These are phyloP conservation scores for Erebia palarica DNA, from an alignment of 2,888 invertebrate genomes.

Conservation along the genomic window DNA sequence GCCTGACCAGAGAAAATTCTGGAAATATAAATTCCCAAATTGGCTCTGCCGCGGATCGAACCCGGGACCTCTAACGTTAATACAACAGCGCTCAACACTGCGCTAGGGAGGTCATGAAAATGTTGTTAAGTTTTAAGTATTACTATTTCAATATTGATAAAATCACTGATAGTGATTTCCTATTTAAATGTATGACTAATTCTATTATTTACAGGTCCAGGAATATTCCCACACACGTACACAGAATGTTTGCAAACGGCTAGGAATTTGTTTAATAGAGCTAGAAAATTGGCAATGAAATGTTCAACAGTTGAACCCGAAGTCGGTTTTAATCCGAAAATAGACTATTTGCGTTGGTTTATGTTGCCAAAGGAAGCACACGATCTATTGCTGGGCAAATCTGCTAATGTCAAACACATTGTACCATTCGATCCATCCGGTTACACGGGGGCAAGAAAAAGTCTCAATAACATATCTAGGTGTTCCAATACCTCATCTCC, in stretches of 20 bases:
- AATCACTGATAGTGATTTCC: not conserved
- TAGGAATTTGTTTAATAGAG: slow-evolving; percentile 88
- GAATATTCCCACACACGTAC: slow-evolving; percentile 88
- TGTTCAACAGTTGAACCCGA: slow-evolving; percentile 89
- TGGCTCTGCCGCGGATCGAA: too few species aligned
- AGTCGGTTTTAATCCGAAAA: slow-evolving; percentile 86
- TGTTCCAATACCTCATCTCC: slow-evolving; percentile 72
- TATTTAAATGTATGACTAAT: slow-evolving; percentile 1
- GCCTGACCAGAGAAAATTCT: too few species aligned
- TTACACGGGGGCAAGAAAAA: slow-evolving; percentile 79
- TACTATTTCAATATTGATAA: not conserved
- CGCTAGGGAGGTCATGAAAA: too few species aligned
- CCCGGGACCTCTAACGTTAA: too few species aligned
- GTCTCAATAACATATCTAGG: slow-evolving; percentile 58
- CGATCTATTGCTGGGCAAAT: slow-evolving; percentile 87
- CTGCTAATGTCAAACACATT: slow-evolving; percentile 88
- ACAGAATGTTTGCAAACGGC: slow-evolving; percentile 91
- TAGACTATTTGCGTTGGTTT: slow-evolving; percentile 92
- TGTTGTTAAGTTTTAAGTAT: not conserved
- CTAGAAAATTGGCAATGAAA: slow-evolving; percentile 89
- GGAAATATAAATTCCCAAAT: too few species aligned
- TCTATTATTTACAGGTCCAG: slow-evolving; percentile 76
- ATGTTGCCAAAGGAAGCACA: slow-evolving; percentile 94
- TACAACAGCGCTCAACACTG: too few species aligned
- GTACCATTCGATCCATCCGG: slow-evolving; percentile 88